phyloP scores from a whole-genome alignment of 2,113 vertebrate genomes.

The Irena cyanogastra region DNA sequence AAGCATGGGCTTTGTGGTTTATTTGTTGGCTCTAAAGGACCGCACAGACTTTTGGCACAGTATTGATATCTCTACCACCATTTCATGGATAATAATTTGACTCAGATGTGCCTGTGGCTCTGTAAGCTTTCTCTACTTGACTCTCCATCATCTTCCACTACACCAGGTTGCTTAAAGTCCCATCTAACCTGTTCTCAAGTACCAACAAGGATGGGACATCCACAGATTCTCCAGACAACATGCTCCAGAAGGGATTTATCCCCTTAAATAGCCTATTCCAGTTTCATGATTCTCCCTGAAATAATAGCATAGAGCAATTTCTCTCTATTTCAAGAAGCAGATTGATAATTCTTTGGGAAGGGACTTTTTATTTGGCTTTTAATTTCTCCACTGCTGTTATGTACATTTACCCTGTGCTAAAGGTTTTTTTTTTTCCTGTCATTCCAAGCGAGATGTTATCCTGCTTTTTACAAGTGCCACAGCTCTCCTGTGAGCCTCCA shows the following conservation, averaged over 20 bases:
- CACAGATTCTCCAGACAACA: too few relatives aligned
- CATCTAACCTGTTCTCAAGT: neutral
- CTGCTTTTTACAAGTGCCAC: neutral
- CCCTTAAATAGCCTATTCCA: neutral
- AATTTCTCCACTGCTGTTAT: neutral
- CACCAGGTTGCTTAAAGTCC: neutral
- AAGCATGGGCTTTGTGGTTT: neutral
- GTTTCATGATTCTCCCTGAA: neutral
- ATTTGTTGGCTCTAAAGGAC: neutral
- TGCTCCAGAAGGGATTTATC: neutral
- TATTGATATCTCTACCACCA: neutral
- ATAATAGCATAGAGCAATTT: neutral
- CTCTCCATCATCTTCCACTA: neutral
- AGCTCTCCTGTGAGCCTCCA: neutral
- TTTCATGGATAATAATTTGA: neutral
- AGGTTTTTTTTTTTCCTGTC: neutral
- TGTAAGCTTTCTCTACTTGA: neutral
- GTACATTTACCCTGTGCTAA: neutral
- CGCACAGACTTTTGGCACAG: neutral
- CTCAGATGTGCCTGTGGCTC: neutral
- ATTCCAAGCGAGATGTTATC: neutral
- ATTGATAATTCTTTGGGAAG: neutral
- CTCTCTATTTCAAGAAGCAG: neutral
- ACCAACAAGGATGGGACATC: neutral
- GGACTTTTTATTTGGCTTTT: neutral